Evolutionary conservation across 2,113 vertebrate genomes (phyloP).

Genomic region (Carassius carassius): DNA sequence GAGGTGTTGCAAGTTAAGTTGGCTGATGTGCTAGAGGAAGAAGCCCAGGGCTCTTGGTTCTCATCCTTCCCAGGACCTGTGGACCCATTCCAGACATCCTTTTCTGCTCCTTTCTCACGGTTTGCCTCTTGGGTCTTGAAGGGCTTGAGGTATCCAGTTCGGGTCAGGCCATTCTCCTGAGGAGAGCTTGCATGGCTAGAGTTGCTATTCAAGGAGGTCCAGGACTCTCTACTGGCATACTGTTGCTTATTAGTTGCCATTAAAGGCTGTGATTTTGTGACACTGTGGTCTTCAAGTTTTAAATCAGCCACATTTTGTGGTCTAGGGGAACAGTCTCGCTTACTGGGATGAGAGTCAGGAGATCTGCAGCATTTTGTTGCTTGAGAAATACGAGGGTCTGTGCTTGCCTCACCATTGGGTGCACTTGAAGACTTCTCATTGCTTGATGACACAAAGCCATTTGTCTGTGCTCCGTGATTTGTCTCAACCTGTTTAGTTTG

Average conservation of each 20-base stretch:
- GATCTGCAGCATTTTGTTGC: constrained; percentile 61
- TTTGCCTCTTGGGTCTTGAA: constrained; percentile 66
- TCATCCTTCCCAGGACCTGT: constrained; percentile 77
- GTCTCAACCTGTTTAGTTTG: constrained; percentile 50
- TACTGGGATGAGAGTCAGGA: constrained; percentile 61
- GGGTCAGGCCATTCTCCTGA: constrained; percentile 37
- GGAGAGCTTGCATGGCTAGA: constrained; percentile 42
- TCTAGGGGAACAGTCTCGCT: constrained; percentile 66
- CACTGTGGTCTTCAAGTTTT: constrained; percentile 79
- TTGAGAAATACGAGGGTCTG: constrained; percentile 77
- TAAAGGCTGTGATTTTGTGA: constrained; percentile 69
- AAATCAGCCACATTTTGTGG: constrained; percentile 73
- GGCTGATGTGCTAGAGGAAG: constrained; percentile 67
- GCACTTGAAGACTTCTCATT: constrained; percentile 62
- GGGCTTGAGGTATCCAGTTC: constrained; percentile 69
- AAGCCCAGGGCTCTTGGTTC: constrained; percentile 78
- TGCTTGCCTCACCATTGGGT: constrained; percentile 63
- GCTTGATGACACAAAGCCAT: constrained; percentile 55
- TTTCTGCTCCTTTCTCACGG: constrained; percentile 69
- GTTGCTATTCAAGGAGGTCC: constrained; percentile 21
- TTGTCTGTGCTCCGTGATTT: constrained; percentile 63
- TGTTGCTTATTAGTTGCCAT: constrained; percentile 61
- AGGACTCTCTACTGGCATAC: constrained; percentile 69
- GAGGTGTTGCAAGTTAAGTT: constrained; percentile 73
- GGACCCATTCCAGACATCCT: constrained; percentile 70